phyloP scores from a whole-genome alignment of 1,140 invertebrate genomes.

The Bilobella aurantiaca region DNA sequence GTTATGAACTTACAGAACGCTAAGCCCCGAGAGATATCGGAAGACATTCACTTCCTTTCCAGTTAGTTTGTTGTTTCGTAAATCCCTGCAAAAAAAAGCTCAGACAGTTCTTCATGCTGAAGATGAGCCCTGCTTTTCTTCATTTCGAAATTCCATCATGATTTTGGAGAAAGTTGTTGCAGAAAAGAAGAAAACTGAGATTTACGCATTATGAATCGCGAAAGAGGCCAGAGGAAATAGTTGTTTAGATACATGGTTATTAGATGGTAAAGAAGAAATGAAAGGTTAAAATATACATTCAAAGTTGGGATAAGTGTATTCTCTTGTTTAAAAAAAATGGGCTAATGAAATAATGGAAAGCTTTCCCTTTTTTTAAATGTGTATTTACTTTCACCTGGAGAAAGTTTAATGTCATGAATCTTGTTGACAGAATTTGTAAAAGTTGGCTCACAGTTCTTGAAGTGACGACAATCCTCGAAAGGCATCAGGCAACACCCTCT shows the following conservation, averaged over 20 bases:
- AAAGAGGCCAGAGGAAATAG: too few species aligned
- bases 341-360: too few species aligned
- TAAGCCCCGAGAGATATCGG: conserved; percentile 36
- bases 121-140: background rate
- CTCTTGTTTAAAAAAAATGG: too few species aligned
- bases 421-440: background rate
- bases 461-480: conserved; percentile 26
- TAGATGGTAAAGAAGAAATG: too few species aligned
- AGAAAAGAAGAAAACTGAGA: too few species aligned
- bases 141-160: background rate
- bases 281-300: too few species aligned
- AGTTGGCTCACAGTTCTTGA: conserved; percentile 40
- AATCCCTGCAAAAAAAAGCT: conserved; percentile 37
- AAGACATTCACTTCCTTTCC: conserved; percentile 38
- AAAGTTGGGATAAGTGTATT: too few species aligned
- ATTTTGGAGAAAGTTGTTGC: too few species aligned
- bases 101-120: background rate
- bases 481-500: conserved; percentile 8
- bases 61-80: conserved; percentile 40
- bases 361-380: background rate
- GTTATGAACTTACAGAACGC: conserved; percentile 43
- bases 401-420: background rate
- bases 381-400: background rate
- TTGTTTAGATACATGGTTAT: too few species aligned
- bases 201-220: too few species aligned